Evolutionary conservation across 2,797 vertebrate genomes (phyloP).

Genomic region (Falco peregrinus): DNA sequence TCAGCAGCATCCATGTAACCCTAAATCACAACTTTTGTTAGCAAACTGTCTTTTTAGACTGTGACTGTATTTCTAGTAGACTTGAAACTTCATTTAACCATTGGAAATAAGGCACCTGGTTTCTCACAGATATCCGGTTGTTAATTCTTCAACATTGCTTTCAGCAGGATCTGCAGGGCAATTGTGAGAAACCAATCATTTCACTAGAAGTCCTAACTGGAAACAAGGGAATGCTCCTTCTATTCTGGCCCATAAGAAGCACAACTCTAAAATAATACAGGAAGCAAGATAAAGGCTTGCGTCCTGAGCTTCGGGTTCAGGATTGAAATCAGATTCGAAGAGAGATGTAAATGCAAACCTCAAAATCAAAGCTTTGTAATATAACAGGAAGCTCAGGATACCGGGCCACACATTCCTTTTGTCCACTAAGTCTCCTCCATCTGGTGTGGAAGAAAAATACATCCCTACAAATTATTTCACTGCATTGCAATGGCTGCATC

Average conservation of each 20-base stretch:
- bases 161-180: background rate
- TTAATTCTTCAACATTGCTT: background rate
- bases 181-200: background rate
- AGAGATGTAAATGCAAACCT: slow-evolving; percentile 19
- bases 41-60: slow-evolving; percentile 53
- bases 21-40: slow-evolving; percentile 54
- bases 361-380: slow-evolving; percentile 33
- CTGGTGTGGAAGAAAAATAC: background rate
- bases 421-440: background rate
- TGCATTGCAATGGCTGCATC: background rate
- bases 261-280: slow-evolving; percentile 23
- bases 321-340: background rate
- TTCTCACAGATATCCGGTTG: background rate
- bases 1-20: background rate
- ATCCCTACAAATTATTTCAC: background rate
- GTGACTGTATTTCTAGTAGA: background rate
- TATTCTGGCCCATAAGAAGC: slow-evolving; percentile 9
- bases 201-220: background rate
- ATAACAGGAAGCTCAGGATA: background rate
- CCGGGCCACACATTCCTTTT: background rate
- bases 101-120: background rate
- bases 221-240: background rate
- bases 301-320: background rate
- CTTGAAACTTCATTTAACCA: background rate
- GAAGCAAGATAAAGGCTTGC: background rate